Conservation (phyloP, 2,888 invertebrate genomes). For the Elysia crispata region DNA sequence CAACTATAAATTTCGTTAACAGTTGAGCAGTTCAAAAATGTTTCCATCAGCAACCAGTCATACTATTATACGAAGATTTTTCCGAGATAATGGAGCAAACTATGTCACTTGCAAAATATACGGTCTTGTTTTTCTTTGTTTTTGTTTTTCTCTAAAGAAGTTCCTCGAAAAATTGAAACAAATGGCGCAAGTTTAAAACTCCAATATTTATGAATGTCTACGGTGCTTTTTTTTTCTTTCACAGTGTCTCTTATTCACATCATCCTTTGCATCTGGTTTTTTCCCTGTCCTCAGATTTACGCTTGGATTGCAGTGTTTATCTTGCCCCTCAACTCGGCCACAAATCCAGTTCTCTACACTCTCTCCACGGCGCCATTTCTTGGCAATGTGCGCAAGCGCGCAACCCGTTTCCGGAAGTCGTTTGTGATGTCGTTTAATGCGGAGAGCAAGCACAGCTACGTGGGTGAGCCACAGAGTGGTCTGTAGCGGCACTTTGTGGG, state of each 20-base stretch:
- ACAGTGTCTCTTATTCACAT: no score
- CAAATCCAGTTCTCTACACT: slow-evolving; percentile 80
- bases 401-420: slow-evolving; percentile 70
- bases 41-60: no score
- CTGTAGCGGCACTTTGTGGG: neutral
- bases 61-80: no score
- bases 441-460: slow-evolving; percentile 68
- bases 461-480: slow-evolving; percentile 59
- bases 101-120: no score
- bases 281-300: slow-evolving; percentile 74
- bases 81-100: no score
- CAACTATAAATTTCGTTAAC: no score
- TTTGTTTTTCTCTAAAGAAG: no score
- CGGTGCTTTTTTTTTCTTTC: neutral
- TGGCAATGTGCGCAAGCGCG: slow-evolving; percentile 68
- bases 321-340: slow-evolving; percentile 79
- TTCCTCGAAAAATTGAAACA: no score
- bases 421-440: slow-evolving; percentile 67
- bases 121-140: no score
- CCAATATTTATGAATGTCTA: no score
- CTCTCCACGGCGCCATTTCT: slow-evolving; percentile 75
- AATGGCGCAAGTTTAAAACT: no score
- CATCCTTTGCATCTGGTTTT: neutral
- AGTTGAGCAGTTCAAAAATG: no score
- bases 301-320: slow-evolving; percentile 81